Evolutionary conservation across 2,888 invertebrate genomes (phyloP).

Genomic region (Apocheima hispidaria): DNA sequence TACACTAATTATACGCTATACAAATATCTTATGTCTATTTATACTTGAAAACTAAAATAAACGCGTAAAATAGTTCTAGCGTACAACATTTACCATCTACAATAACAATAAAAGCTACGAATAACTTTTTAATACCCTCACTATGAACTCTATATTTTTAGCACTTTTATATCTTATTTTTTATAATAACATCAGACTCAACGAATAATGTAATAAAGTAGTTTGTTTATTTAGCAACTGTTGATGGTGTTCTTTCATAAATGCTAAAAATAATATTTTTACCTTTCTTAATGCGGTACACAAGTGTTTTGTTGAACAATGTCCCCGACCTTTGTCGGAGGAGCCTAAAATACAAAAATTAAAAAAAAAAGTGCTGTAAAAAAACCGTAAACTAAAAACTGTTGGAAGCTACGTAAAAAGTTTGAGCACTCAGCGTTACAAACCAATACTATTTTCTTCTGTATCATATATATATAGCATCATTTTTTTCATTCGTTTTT

Average conservation of each 20-base stretch:
- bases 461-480: too few relatives aligned
- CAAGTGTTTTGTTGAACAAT: too few relatives aligned
- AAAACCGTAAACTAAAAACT: too few relatives aligned
- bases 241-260: background rate
- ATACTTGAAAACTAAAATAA: constrained; percentile 8
- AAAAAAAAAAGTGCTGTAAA: too few relatives aligned
- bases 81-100: constrained; percentile 23
- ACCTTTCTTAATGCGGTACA: background rate
- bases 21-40: background rate
- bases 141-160: constrained; percentile 9
- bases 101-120: constrained; percentile 30
- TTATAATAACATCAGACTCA: constrained; percentile 14
- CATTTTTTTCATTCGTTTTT: too few relatives aligned
- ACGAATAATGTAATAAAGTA: constrained; percentile 4
- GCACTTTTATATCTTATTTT: constrained; percentile 13
- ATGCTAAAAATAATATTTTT: background rate
- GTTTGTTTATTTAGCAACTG: background rate
- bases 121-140: constrained; percentile 21
- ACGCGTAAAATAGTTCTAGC: constrained; percentile 29
- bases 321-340: too few relatives aligned
- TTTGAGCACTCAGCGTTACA: too few relatives aligned
- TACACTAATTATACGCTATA: background rate
- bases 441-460: too few relatives aligned
- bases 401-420: too few relatives aligned
- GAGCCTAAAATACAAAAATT: too few relatives aligned